These are phyloP conservation scores for Neopelma chrysocephalum DNA, from an alignment of 2,797 vertebrate species.

Conservation along the genomic window DNA sequence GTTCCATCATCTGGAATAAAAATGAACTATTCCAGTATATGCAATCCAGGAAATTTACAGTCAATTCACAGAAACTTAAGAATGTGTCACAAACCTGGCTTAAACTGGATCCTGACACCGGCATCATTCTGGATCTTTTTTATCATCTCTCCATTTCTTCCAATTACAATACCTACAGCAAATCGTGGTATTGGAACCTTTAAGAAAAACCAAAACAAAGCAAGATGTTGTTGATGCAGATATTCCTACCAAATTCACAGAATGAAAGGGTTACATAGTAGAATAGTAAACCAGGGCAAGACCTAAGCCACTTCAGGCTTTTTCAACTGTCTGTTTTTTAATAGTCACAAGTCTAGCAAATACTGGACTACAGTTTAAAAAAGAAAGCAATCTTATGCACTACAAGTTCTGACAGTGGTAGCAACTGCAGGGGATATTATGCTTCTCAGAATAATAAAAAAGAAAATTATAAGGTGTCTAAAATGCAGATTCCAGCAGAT, in stretches of 20 bases:
- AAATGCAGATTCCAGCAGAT: not conserved
- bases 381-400: not conserved
- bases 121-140: slow-evolving; percentile 99
- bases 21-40: slow-evolving; percentile 23
- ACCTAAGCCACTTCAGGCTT: not conserved
- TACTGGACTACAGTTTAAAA: not conserved
- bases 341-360: not conserved
- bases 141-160: slow-evolving; percentile 98
- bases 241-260: not conserved
- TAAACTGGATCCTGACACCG: slow-evolving; percentile 97
- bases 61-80: not conserved
- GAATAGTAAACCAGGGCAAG: not conserved
- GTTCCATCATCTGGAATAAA: slow-evolving; percentile 90
- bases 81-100: slow-evolving; percentile 84
- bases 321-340: not conserved
- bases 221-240: not conserved
- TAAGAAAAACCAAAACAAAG: not conserved
- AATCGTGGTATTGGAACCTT: slow-evolving; percentile 97
- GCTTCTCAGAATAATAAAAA: not conserved
- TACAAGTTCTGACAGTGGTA: not conserved
- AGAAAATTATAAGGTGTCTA: not conserved
- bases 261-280: not conserved
- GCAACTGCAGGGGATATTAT: not conserved
- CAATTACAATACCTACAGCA: slow-evolving; percentile 98
- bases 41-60: not conserved